Evolutionary conservation across 2,888 invertebrate genomes (phyloP).

Genomic region (Agrypnus murinus): DNA sequence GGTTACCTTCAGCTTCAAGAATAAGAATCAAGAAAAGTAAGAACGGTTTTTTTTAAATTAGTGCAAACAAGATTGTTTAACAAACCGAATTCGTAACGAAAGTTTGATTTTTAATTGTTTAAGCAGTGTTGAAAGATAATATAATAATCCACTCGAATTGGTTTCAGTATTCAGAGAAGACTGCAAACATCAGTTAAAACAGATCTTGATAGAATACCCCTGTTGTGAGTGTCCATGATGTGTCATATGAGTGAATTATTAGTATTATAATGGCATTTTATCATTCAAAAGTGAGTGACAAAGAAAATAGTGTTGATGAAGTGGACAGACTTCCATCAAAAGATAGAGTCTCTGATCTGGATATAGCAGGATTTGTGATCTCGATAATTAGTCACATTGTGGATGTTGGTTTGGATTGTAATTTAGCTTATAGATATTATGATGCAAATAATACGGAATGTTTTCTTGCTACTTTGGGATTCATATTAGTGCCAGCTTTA

Average conservation of each 20-base stretch:
- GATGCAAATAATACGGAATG: conserved; percentile 74
- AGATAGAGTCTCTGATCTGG: conserved; percentile 76
- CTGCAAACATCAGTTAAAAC: too few relatives aligned
- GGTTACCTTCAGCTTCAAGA: too few relatives aligned
- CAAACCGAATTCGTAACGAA: too few relatives aligned
- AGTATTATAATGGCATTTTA: conserved; percentile 44
- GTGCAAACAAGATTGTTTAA: too few relatives aligned
- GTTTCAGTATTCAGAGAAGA: too few relatives aligned
- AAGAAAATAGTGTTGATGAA: conserved; percentile 70
- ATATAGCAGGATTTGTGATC: conserved; percentile 78
- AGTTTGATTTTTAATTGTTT: too few relatives aligned
- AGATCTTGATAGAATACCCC: conserved; percentile 13
- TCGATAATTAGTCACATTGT: conserved; percentile 82
- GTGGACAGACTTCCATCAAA: conserved; percentile 77
- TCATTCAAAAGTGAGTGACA: conserved; percentile 43
- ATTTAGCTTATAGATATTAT: conserved; percentile 80
- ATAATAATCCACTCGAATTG: too few relatives aligned
- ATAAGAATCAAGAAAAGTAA: too few relatives aligned
- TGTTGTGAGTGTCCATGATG: conserved; percentile 8
- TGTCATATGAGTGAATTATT: conserved; percentile 15
- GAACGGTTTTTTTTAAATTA: too few relatives aligned
- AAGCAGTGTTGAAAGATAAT: too few relatives aligned
- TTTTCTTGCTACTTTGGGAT: conserved; percentile 81
- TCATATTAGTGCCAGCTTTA: conserved; percentile 83
- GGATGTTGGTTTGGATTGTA: conserved; percentile 81